Evolutionary conservation across 1,140 invertebrate genomes (phyloP).

Genomic region (Brachionus sp.): DNA sequence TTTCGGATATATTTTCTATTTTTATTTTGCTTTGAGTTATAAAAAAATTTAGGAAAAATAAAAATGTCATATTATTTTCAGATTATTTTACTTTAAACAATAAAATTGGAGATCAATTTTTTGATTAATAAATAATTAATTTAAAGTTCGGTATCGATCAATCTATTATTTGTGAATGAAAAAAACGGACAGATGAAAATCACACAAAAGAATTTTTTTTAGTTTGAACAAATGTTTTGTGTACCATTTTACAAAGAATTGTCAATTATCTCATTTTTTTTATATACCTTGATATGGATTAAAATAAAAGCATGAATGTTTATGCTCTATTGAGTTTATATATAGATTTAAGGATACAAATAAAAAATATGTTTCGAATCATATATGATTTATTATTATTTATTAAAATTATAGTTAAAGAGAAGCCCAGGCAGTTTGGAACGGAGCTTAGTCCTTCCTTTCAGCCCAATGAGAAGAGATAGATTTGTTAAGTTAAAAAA

Average conservation of each 20-base stretch:
- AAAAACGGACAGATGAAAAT: background rate
- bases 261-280: background rate
- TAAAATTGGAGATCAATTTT: background rate
- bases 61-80: conserved; percentile 5
- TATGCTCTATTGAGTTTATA: background rate
- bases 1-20: background rate
- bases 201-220: background rate
- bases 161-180: background rate
- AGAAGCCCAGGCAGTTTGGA: too few relatives aligned
- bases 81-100: background rate
- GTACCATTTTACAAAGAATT: background rate
- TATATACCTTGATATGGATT: background rate
- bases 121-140: conserved; percentile 13
- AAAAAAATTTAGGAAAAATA: background rate
- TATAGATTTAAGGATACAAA: background rate
- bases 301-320: background rate
- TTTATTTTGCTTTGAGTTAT: background rate
- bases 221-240: background rate
- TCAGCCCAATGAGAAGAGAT: too few relatives aligned
- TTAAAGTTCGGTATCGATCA: background rate
- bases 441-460: too few relatives aligned
- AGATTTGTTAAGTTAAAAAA: too few relatives aligned
- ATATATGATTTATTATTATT: too few relatives aligned
- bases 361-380: background rate
- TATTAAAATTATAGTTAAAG: too few relatives aligned